Conservation (phyloP, 2,797 vertebrate genomes). For the Euphonia xanthogaster region DNA sequence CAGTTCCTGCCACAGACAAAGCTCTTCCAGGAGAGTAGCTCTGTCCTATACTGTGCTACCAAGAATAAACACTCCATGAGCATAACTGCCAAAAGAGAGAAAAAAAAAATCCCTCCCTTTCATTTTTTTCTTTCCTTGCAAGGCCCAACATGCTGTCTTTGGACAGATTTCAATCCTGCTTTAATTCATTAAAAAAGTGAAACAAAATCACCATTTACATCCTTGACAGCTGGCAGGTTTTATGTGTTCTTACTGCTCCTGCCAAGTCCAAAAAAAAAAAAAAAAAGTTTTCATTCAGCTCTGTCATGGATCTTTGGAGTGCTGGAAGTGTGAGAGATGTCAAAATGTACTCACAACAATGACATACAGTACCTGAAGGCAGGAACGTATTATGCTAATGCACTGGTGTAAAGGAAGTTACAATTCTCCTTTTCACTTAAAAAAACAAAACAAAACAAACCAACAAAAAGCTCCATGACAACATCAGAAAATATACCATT, state of each 20-base stretch:
- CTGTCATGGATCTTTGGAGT: slow-evolving; percentile 81
- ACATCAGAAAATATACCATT: slow-evolving; percentile 6
- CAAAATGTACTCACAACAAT: slow-evolving; percentile 75
- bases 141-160: slow-evolving; percentile 90
- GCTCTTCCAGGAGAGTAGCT: slow-evolving; percentile 1
- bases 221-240: slow-evolving; percentile 87
- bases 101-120: slow-evolving; percentile 79
- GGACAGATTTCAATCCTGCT: slow-evolving; percentile 85
- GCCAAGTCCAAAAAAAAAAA: slow-evolving; percentile 66
- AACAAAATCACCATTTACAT: slow-evolving; percentile 89
- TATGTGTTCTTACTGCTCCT: slow-evolving; percentile 77
- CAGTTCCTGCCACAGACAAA: background rate
- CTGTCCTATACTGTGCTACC: slow-evolving; percentile 23
- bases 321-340: slow-evolving; percentile 74
- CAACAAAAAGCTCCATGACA: background rate
- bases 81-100: slow-evolving; percentile 39
- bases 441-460: slow-evolving; percentile 1
- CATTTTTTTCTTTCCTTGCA: slow-evolving; percentile 82
- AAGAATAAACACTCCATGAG: slow-evolving; percentile 46
- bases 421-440: slow-evolving; percentile 37
- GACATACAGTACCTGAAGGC: slow-evolving; percentile 78
- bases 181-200: slow-evolving; percentile 87
- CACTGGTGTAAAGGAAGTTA: slow-evolving; percentile 72
- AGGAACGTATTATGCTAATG: slow-evolving; percentile 68
- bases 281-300: slow-evolving; percentile 76